These are phyloP conservation scores for Tragelaphus buxtoni DNA, from an alignment of 2,113 vertebrate species.

Conservation along the genomic window DNA sequence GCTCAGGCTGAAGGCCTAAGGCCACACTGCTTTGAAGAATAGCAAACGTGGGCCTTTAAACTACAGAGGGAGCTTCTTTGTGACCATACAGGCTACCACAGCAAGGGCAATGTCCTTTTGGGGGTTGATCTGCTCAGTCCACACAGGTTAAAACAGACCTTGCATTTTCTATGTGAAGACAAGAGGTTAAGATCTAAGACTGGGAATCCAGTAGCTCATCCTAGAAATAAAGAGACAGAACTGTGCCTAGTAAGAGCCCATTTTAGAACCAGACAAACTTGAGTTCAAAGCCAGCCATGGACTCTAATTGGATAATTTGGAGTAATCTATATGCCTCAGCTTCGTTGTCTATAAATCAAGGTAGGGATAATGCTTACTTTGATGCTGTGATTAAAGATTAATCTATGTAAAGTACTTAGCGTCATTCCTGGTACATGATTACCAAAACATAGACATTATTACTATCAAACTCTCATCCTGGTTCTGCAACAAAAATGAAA, in stretches of 20 bases:
- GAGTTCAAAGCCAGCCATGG: background rate
- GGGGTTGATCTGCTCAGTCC: background rate
- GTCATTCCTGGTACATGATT: background rate
- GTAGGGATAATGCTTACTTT: background rate
- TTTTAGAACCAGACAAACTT: background rate
- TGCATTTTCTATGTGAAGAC: background rate
- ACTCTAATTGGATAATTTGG: background rate
- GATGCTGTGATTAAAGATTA: background rate
- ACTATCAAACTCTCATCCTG: background rate
- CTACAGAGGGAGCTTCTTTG: background rate
- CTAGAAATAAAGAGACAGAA: background rate
- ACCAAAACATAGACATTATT: background rate
- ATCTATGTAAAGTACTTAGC: background rate
- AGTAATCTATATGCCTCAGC: background rate
- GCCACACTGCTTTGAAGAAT: background rate
- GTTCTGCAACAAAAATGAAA: background rate
- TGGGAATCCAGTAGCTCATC: background rate
- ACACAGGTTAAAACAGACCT: background rate
- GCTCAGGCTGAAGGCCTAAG: background rate
- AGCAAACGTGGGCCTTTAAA: background rate
- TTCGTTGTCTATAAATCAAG: background rate
- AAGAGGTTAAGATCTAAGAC: background rate
- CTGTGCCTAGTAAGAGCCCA: background rate
- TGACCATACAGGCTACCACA: background rate
- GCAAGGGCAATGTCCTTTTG: background rate